Conservation (phyloP, 2,113 vertebrate genomes). For the Falco punctatus region DNA sequence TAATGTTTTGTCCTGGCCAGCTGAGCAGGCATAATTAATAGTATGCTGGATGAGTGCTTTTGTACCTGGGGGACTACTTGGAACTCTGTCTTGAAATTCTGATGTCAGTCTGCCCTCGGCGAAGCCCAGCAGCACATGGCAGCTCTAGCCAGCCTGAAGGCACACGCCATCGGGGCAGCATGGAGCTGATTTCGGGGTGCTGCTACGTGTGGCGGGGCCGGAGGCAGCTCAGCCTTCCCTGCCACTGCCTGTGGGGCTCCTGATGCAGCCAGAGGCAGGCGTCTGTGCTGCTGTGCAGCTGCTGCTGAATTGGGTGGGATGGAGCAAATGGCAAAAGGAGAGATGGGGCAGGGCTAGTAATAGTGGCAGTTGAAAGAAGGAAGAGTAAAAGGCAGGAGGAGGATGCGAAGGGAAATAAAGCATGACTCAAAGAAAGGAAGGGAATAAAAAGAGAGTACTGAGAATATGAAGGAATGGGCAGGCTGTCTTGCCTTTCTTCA, state of each 20-base stretch:
- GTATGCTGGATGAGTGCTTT: neutral
- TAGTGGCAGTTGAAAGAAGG: neutral
- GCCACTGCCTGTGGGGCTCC: neutral
- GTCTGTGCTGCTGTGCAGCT: neutral
- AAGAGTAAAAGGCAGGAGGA: neutral
- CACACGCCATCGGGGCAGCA: fast-evolving
- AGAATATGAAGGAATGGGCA: neutral
- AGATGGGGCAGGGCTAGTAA: neutral
- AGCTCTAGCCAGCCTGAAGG: neutral
- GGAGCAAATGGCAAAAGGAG: neutral
- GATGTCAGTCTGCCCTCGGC: neutral
- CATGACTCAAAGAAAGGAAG: neutral
- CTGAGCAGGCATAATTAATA: slow-evolving; percentile 49
- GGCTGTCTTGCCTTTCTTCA: neutral
- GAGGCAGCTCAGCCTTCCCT: neutral
- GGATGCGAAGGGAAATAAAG: neutral
- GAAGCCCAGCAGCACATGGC: fast-evolving
- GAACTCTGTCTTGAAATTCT: neutral
- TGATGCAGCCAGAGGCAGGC: fast-evolving
- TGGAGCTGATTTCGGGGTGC: neutral
- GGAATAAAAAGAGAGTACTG: neutral
- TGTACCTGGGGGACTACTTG: neutral
- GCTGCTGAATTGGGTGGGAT: neutral
- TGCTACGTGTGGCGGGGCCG: neutral
- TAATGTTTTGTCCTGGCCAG: slow-evolving; percentile 45